Conservation (phyloP, 2,113 vertebrate species). For the Vidua macroura region DNA sequence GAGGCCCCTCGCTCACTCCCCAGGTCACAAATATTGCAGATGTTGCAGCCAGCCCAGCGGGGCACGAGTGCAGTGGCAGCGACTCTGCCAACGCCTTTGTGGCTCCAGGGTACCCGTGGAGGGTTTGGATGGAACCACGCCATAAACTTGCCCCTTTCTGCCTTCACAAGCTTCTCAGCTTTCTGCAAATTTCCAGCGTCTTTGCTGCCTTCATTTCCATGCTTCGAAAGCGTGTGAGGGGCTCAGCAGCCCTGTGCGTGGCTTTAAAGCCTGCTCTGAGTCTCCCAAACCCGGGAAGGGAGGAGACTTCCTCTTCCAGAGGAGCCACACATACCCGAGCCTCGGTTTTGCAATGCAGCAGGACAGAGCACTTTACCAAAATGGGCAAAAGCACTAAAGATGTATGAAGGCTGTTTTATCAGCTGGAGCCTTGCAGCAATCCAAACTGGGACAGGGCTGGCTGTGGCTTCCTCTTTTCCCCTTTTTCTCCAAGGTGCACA, state of each 20-base stretch:
- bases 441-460: neutral
- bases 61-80: accelerated
- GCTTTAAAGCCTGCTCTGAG: accelerated
- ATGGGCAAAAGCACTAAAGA: neutral
- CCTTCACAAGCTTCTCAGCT: neutral
- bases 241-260: accelerated
- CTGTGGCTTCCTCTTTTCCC: neutral
- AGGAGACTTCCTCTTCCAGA: neutral
- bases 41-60: accelerated
- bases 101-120: accelerated
- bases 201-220: neutral
- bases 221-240: accelerated
- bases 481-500: neutral
- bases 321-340: accelerated
- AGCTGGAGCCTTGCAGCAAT: neutral
- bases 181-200: accelerated
- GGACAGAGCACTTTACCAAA: neutral
- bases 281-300: neutral
- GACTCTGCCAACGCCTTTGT: accelerated
- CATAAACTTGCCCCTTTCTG: neutral
- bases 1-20: neutral
- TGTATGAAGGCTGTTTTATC: neutral
- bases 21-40: accelerated
- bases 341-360: neutral
- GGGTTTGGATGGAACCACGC: neutral